Evolutionary conservation across 2,888 invertebrate genomes (phyloP), one percentile per base, ranked within the genome.

Genomic region (Synanthedon formicaeformis): DNA sequence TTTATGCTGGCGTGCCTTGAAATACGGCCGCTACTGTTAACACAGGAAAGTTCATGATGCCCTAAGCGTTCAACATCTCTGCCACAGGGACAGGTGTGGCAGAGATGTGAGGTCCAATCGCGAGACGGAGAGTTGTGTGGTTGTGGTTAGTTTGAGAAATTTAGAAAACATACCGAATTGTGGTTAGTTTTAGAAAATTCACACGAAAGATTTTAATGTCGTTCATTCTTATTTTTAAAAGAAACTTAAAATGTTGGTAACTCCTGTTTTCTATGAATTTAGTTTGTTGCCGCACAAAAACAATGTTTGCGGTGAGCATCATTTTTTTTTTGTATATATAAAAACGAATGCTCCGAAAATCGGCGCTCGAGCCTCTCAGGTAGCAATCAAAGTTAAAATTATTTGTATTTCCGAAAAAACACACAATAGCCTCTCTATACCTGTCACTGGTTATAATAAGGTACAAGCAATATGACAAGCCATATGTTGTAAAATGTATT

Each of bases 281-380:
- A 12, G 45, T 14, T 49, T 49, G 49, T 69, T 68, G 67, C 60
- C 55, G 52, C 61, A 84, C 73, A 87, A 83, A 85, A 83, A 85
- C 86, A 83, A 84, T 85, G 84, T 85, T 85, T 85, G 85, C 77
- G 86, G 87, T 79, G 80, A 80, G 75, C 80, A 77, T 81, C 66
- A 69, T 56, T 58, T 72, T 83, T 72, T 83, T 86, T 81, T 87
- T 34, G 34, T 34, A 10, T 34, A 83, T 71, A 64, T 62, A 66
- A 80, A 80, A 80, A 70, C 70, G 72, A 53, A 75, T 78, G 79
- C 79, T 75, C 83, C 81, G 78, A 78, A 78, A 83, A 81, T 81
- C 81, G 75, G 77, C 79, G 78, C 80, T 84, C 75, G 67, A 74
- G 66, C 61, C 73, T 34, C 34, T 34, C 86, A 87, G 86, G 87